These are phyloP conservation scores for Mongoloraphidia duomilia DNA, from an alignment of 2,888 invertebrate species.

Conservation along the genomic window DNA sequence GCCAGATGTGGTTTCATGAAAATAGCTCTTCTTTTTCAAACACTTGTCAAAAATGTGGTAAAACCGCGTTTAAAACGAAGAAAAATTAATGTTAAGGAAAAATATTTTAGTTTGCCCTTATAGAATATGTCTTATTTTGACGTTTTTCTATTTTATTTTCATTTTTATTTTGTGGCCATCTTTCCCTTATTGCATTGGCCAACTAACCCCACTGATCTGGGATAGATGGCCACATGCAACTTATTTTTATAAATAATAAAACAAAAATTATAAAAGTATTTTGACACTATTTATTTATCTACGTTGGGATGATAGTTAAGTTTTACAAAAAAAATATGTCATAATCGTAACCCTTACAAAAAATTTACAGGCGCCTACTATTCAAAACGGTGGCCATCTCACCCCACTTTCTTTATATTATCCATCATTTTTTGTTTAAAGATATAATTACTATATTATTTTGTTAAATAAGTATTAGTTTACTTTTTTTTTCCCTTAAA, in stretches of 20 bases:
- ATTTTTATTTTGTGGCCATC: constrained; percentile 7
- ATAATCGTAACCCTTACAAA: constrained; percentile 1
- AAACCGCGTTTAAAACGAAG: constrained; percentile 8
- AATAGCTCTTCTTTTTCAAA: constrained; percentile 10
- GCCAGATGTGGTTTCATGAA: constrained; percentile 11
- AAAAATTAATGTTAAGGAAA: background rate
- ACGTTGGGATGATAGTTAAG: constrained; percentile 6
- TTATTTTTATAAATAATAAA: constrained; percentile 8
- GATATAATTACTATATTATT: too few species aligned
- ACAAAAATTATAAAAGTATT: constrained; percentile 5
- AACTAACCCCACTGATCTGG: constrained; percentile 8
- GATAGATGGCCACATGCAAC: constrained; percentile 9
- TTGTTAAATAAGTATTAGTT: too few species aligned
- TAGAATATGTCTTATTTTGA: background rate
- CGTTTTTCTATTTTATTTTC: background rate
- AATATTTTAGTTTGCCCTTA: constrained; percentile 3
- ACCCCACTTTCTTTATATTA: constrained; percentile 1
- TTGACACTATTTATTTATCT: constrained; percentile 8
- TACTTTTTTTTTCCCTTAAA: too few species aligned
- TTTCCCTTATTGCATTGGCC: constrained; percentile 9
- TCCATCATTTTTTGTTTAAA: too few species aligned
- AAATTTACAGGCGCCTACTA: background rate
- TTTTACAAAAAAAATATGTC: background rate
- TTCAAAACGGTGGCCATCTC: constrained; percentile 1
- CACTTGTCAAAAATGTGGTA: constrained; percentile 10